Base-by-base conservation (phyloP, 1,140 invertebrate genomes). In the Drosophila erecta region DNA sequence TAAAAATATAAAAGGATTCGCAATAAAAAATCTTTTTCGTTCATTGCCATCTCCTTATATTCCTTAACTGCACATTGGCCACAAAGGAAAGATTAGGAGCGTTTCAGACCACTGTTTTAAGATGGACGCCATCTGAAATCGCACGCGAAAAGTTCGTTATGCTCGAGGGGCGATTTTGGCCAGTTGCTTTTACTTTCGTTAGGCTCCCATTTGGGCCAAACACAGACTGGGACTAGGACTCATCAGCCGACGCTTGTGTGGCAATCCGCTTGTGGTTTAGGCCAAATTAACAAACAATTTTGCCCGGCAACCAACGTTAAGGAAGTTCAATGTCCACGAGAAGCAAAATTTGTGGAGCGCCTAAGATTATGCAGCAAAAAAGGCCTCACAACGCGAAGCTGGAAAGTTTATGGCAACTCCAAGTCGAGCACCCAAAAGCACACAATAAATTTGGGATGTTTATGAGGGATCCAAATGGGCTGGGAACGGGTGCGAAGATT, bases 231-330 rank as follows among this genome's bases (percentile, higher is more conserved):
- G 57, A 67, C 41, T 74, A 47, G 44, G 54, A 53, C 71, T 74
- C 53, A 67, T 61, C 56, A 69, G 57, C 53, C 15, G 35, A 10
- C 58, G 33, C 64, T 76, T 80, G 77, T 76, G 55, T 62, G 49
- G n/a, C 47, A 69, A 62, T 59, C 57, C 35, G 37, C 55, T 40
- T 24, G 35, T 22, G 43, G 54, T 40, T 60, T 53, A 22, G 38
- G 49, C 50, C 41, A 55, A 67, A 30, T 27, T 58, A 20, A 44
- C n/a, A 22, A 27, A 10, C 15, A 8, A 12, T 14, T 38, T 14
- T 0, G 37, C 12, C 5, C 12, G 37, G 11, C 49, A 24, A 17
- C 12, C 37, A 40, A 17, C 66, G 54, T 54, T 46, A 54, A 15
- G 46, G 37, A 61, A 73, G 49, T 74, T 73, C 46, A 50, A 44